Conservation (phyloP, 2,797 vertebrate species). For the Staurois parvus region DNA sequence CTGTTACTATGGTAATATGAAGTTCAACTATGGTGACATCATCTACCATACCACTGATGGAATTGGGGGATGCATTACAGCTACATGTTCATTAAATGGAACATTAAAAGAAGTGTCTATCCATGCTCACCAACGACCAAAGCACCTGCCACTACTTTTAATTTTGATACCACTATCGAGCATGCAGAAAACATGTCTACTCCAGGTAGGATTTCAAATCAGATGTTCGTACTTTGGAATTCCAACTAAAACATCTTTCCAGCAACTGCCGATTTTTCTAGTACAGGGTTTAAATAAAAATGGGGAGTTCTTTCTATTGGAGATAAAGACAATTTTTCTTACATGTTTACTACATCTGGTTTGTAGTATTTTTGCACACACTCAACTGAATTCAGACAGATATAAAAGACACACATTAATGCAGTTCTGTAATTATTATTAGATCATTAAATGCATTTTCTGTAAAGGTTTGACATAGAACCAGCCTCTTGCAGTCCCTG, state of each 20-base stretch:
- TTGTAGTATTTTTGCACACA: too few species aligned
- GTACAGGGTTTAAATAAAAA: too few species aligned
- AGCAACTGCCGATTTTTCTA: neutral
- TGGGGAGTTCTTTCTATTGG: too few species aligned
- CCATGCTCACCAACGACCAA: conserved; percentile 69
- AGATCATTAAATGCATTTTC: too few species aligned
- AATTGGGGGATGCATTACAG: conserved; percentile 79
- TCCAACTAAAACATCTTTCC: neutral
- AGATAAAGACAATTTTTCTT: too few species aligned
- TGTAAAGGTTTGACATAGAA: too few species aligned
- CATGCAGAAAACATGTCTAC: conserved; percentile 4
- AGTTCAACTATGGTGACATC: conserved; percentile 67
- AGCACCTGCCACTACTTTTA: conserved; percentile 64
- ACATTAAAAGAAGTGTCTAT: conserved; percentile 69
- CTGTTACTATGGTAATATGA: conserved; percentile 76
- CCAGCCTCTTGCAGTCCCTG: too few species aligned
- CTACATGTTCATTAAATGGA: conserved; percentile 78
- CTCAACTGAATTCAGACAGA: too few species aligned
- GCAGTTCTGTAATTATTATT: too few species aligned
- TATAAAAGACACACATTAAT: too few species aligned
- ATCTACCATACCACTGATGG: conserved; percentile 86
- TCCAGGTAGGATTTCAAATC: conserved; percentile 10
- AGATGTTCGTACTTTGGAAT: too few species aligned
- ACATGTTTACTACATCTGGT: too few species aligned
- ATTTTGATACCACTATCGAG: conserved; percentile 4